These are phyloP conservation scores for Ethmia dodecea DNA, from an alignment of 2,888 invertebrate species.

Conservation along the genomic window DNA sequence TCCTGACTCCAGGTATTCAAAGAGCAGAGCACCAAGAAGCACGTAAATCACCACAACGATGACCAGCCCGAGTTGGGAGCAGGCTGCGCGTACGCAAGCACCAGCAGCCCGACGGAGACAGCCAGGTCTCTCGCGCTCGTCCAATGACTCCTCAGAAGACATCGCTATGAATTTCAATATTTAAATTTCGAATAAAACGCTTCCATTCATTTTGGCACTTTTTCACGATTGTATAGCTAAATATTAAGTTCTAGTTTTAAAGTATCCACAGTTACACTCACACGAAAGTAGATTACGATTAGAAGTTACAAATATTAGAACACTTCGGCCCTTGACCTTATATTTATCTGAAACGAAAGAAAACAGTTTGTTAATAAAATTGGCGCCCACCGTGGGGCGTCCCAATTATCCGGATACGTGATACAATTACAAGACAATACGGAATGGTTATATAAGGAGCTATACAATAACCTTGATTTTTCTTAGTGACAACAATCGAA, in stretches of 20 bases:
- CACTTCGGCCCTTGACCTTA: not conserved
- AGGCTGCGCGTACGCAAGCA: constrained; percentile 75
- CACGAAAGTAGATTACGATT: not conserved
- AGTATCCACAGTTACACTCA: too few relatives aligned
- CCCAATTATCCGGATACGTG: too few relatives aligned
- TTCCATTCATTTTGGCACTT: constrained; percentile 23
- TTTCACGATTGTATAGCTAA: not conserved
- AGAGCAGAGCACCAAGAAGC: constrained; percentile 85
- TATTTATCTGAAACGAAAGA: not conserved
- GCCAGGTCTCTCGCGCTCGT: constrained; percentile 45
- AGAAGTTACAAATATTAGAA: too few relatives aligned
- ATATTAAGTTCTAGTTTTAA: not conserved
- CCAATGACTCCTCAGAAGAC: constrained; percentile 70
- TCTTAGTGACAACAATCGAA: too few relatives aligned
- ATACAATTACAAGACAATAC: too few relatives aligned
- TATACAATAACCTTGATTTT: too few relatives aligned
- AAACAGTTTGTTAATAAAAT: not conserved
- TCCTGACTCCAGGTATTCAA: constrained; percentile 85
- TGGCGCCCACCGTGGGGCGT: not conserved
- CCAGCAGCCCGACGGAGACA: constrained; percentile 30
- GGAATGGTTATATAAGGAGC: too few relatives aligned
- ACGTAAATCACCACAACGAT: constrained; percentile 85
- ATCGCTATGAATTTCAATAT: constrained; percentile 28
- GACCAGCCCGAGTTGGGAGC: constrained; percentile 84
- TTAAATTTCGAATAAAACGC: constrained; percentile 20